phyloP scores from a whole-genome alignment of 2,797 vertebrate species.

The Cephalopachus bancanus region DNA sequence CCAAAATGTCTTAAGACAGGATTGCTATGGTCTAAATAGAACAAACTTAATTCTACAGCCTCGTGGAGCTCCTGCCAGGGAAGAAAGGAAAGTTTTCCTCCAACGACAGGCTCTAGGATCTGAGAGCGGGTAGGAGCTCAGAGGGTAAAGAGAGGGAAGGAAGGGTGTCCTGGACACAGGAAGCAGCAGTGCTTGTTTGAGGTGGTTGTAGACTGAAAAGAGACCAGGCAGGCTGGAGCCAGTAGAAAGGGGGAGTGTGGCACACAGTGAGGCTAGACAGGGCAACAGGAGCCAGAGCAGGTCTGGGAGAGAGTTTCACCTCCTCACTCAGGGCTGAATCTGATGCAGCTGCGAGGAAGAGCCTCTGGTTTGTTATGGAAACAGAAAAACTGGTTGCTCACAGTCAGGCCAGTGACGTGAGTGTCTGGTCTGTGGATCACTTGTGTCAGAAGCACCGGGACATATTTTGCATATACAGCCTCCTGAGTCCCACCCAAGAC shows the following conservation, averaged over 20 bases:
- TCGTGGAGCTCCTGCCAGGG: neutral
- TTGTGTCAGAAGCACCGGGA: neutral
- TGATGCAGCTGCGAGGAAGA: too few relatives aligned
- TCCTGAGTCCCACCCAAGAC: neutral
- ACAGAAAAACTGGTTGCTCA: neutral
- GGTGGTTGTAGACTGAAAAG: neutral
- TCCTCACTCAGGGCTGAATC: too few relatives aligned
- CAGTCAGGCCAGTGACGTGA: neutral
- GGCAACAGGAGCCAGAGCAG: neutral
- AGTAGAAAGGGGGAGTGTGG: too few relatives aligned
- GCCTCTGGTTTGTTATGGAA: neutral
- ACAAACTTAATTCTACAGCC: neutral
- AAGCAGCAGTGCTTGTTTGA: neutral
- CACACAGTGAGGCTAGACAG: accelerated
- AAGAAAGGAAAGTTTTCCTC: neutral
- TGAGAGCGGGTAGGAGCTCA: neutral
- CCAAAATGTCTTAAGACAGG: neutral
- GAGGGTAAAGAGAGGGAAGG: neutral
- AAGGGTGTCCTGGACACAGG: neutral
- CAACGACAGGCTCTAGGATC: neutral
- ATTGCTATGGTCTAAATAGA: neutral
- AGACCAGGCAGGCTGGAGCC: neutral
- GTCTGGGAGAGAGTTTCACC: neutral
- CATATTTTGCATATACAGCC: neutral
- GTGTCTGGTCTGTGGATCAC: neutral